Base-by-base conservation (phyloP, 2,113 vertebrate species). In the Sceloporus tristichus region DNA sequence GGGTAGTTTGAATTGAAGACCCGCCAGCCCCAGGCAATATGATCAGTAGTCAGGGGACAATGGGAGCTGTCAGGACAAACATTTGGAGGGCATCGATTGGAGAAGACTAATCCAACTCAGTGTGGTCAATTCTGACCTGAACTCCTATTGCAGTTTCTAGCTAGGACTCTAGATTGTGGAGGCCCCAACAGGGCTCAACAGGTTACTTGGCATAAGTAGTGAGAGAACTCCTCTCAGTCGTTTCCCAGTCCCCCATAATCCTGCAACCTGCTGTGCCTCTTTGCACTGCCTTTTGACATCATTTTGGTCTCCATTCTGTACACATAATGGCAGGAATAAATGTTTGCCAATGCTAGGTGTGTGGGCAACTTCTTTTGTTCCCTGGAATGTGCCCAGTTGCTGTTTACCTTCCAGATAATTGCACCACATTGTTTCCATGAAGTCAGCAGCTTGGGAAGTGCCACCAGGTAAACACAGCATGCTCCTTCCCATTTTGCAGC, bases 381-480 rank as follows among this genome's bases (percentile, higher is more conserved):
- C 27, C 71, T 88, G 93, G 92, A 48, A 0, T 0, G 0, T 27
- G n/a, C 87, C 79, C 90, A 91, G 84, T 79, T 87, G 84, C 90
- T 92, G 68, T 93, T 93, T 94, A 87, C 23, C 0, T 87, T 78
- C 19, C 66, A 82, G 84, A 78, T 86, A 87, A 88, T 0, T 0
- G 73, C 0, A 0, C 62, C 85, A 75, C 62, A 21, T 92, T 94
- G 21, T 92, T 94, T 92, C 92, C 79, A 7, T 38, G 90, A 90
- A 93, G 80, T 8, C 3, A 0, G 82, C 87, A 87, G 90, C 84
- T 87, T 77, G 74, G 89, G 16, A 38, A 84, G 88, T 91, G 79
- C 93, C 4, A 8, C 73, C 29, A 76, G 70, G 81, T 19, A 0
- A 81, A 77, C 34, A 74, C 79, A 66, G 85, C 53, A 0, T 3